phyloP scores from a whole-genome alignment of 2,113 vertebrate species.

The Lasiurus borealis region DNA sequence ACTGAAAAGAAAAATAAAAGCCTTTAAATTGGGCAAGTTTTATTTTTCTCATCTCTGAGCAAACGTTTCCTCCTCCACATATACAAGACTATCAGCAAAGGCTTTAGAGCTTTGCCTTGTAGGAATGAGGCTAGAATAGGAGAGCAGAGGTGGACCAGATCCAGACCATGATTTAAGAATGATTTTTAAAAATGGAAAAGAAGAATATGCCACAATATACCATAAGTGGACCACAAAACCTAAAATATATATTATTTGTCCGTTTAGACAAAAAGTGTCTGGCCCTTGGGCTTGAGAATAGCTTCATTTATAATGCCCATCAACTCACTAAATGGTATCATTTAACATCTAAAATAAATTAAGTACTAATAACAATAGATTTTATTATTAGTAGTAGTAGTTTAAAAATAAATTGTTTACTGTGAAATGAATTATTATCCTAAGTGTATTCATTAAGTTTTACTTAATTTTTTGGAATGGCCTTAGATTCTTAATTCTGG shows the following conservation, averaged over 20 bases:
- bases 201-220: background rate
- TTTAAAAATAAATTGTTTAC: background rate
- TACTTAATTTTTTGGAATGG: background rate
- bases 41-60: background rate
- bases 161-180: background rate
- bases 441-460: conserved; percentile 2
- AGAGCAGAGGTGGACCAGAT: background rate
- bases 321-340: background rate
- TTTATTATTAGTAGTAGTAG: background rate
- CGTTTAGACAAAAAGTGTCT: background rate
- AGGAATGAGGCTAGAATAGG: background rate
- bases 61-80: background rate
- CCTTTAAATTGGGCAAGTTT: background rate
- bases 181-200: background rate
- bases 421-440: background rate
- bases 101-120: background rate
- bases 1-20: background rate
- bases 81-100: background rate
- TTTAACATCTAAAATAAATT: conserved; percentile 54
- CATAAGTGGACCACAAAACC: background rate
- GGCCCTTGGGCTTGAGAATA: background rate
- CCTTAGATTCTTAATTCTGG: conserved; percentile 47
- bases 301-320: background rate
- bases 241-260: background rate
- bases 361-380: background rate